Base-by-base conservation (phyloP, 2,797 vertebrate species). In the Sebastolobus altivelis region DNA sequence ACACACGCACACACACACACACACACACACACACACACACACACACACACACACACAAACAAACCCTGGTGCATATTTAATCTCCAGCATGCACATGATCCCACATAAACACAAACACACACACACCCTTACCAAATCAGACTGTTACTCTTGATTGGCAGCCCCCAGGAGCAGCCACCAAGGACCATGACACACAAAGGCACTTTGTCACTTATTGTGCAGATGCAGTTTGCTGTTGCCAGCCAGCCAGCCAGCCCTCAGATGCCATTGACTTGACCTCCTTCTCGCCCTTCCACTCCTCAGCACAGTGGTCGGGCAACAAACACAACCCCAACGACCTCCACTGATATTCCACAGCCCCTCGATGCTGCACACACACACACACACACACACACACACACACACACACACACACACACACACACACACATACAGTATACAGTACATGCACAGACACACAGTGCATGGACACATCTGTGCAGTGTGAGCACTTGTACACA, bases 331-430 rank as follows among this genome's bases (percentile, higher is more conserved):
- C 94, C 92, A 88, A 89, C 35, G 89, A 95, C 93, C 92, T 93
- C 93, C 92, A 92, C 90, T 85, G 90, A 92, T 92, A 92, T 89
- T 93, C 89, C 91, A 94, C 90, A 92, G 94, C 94, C 94, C 94
- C 93, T 94, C 62, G 60, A 95, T 95, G 95, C 93, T 95, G 94
- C 95, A 94, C n/a, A n/a, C n/a, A n/a, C n/a, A n/a, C n/a, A n/a
- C 91, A 86, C 91, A 90, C 83, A 86, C 73, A 77, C 35, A 72
- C 31, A 72, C 31, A 43, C 13, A 14, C 52, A 81, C 80, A 75
- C 29, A 66, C 79, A 82, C 58, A 63, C 95, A 94, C 74, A 82
- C 69, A 81, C 54, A 83, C 79, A 82, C 91, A 86, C 91, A 90
- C 83, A 86, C 73, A 77, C 35, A 72, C 37, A 72, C 29, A 68